A percentile compares a stretch with the other conserved stretches of the same genome.
These are phyloP conservation scores for Cryptotis parvus DNA, from an alignment of 2,113 vertebrate genomes.

Conservation along the genomic window DNA sequence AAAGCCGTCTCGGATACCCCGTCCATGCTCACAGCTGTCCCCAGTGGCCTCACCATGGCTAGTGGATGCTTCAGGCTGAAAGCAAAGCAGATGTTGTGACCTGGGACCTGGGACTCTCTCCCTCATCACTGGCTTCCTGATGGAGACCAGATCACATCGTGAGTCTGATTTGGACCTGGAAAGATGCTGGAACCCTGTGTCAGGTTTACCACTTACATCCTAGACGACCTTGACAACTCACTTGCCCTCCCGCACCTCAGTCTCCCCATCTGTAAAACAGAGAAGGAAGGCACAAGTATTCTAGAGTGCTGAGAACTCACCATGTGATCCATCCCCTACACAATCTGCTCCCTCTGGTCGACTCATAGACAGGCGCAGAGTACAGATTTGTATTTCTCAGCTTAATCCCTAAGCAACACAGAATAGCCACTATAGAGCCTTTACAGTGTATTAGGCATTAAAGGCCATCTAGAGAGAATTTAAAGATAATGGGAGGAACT, in stretches of 20 bases:
- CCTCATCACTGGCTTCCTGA: not conserved
- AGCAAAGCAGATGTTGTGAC: slow-evolving; percentile 3
- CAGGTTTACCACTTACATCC: not conserved
- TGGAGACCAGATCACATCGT: not conserved
- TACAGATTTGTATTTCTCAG: not conserved
- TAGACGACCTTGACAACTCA: not conserved
- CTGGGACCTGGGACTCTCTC: not conserved
- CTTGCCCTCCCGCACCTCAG: not conserved
- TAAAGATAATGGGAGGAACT: not conserved
- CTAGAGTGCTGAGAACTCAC: not conserved
- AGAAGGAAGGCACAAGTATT: not conserved
- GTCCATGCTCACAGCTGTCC: not conserved
- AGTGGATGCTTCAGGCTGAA: not conserved
- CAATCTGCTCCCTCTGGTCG: not conserved
- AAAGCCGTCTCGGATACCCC: not conserved
- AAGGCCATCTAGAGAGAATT: not conserved
- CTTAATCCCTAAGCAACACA: not conserved
- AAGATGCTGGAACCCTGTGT: not conserved
- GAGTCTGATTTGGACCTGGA: not conserved
- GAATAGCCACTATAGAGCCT: not conserved
- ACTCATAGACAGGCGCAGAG: not conserved
- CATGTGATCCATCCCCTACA: not conserved
- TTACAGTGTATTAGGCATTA: not conserved
- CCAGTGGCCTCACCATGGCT: too few relatives aligned
- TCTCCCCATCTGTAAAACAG: not conserved